These are phyloP conservation scores for Phyllopteryx taeniolatus DNA, from an alignment of 2,113 vertebrate species.

Conservation along the genomic window DNA sequence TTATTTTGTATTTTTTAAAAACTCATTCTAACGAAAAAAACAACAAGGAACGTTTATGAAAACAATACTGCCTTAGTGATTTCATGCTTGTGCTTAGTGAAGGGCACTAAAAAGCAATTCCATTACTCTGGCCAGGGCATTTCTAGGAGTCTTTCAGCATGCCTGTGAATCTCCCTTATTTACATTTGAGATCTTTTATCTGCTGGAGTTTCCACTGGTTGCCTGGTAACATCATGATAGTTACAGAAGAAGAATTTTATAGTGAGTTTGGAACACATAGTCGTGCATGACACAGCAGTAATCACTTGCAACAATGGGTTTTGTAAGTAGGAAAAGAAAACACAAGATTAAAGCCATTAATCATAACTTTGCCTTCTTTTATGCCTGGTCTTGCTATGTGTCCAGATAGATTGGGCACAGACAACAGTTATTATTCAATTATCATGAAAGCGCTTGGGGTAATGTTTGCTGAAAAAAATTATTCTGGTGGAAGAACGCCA, in stretches of 20 bases:
- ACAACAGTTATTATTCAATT: conserved; percentile 25
- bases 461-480: conserved; percentile 23
- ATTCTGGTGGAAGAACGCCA: conserved; percentile 10
- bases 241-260: neutral
- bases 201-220: neutral
- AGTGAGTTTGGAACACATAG: neutral
- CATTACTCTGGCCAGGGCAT: neutral
- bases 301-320: neutral
- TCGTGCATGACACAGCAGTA: neutral
- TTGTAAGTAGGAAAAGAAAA: conserved; percentile 17
- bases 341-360: conserved; percentile 10
- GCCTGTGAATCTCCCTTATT: conserved; percentile 4
- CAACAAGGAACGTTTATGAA: neutral
- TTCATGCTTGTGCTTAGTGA: neutral
- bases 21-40: neutral
- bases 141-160: neutral
- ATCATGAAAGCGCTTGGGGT: conserved; percentile 24
- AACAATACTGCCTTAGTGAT: neutral
- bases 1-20: neutral
- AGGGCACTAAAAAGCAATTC: neutral
- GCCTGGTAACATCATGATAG: conserved; percentile 2
- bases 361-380: conserved; percentile 17
- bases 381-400: conserved; percentile 4
- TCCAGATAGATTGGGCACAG: conserved; percentile 10
- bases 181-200: neutral